These are phyloP conservation scores for Gymnodraco acuticeps DNA, from an alignment of 2,797 vertebrate genomes.

Conservation along the genomic window DNA sequence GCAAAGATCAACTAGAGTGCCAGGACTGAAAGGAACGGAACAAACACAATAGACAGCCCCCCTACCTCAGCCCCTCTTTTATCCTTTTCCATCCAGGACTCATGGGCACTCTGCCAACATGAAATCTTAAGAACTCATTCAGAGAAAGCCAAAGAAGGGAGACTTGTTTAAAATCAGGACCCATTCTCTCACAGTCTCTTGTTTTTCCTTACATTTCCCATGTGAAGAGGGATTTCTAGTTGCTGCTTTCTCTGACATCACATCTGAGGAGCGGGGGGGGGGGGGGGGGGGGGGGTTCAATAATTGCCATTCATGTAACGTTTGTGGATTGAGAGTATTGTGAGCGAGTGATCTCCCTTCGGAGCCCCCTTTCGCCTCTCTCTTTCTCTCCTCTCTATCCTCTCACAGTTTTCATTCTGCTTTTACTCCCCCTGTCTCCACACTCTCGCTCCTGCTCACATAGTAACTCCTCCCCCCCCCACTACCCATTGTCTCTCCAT, in stretches of 20 bases:
- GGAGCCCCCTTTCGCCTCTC: slow-evolving; percentile 55
- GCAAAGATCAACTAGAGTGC: slow-evolving; percentile 81
- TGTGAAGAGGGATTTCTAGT: slow-evolving; percentile 77
- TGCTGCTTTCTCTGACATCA: slow-evolving; percentile 72
- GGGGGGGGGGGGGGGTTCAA: slow-evolving; percentile 2
- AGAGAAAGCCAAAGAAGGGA: slow-evolving; percentile 81
- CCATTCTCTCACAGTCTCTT: slow-evolving; percentile 74
- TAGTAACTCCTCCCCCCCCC: slow-evolving; percentile 79
- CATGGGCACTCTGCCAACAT: slow-evolving; percentile 83
- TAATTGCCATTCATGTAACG: slow-evolving; percentile 80
- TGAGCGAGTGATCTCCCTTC: slow-evolving; percentile 69
- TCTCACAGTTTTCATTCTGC: slow-evolving; percentile 74
- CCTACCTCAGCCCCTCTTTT: slow-evolving; percentile 79
- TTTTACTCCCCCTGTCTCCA: slow-evolving; percentile 69
- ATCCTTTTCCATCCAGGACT: slow-evolving; percentile 81
- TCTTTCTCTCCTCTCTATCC: slow-evolving; percentile 35
- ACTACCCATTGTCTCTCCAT: slow-evolving; percentile 83
- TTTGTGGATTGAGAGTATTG: slow-evolving; percentile 72
- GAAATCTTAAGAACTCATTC: slow-evolving; percentile 87
- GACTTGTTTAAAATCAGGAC: slow-evolving; percentile 80
- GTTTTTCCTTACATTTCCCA: slow-evolving; percentile 77
- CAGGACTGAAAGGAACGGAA: slow-evolving; percentile 82
- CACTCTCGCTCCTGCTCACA: slow-evolving; percentile 71
- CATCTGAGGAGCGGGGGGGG: slow-evolving; percentile 43
- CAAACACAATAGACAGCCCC: slow-evolving; percentile 81